Percentiles rank a stretch among this genome's conserved stretches.
phyloP scores from a whole-genome alignment of 2,113 vertebrate genomes.

The Falcunculus frontatus region DNA sequence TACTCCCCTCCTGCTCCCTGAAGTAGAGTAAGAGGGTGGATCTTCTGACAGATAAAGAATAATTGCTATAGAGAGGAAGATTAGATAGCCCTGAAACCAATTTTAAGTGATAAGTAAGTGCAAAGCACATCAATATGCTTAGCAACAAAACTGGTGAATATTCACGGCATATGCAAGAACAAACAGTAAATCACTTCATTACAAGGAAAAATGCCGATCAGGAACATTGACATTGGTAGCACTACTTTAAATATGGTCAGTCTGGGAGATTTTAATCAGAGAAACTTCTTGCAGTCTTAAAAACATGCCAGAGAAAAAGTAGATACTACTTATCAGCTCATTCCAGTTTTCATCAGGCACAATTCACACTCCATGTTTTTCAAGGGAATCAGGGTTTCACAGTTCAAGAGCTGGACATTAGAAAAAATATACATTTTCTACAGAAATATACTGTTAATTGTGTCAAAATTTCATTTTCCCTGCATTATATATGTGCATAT shows the following conservation, averaged over 20 bases:
- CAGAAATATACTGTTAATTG: background rate
- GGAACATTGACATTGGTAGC: background rate
- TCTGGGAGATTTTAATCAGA: background rate
- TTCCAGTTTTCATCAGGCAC: background rate
- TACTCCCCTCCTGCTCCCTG: background rate
- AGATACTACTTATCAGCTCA: background rate
- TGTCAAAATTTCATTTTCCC: background rate
- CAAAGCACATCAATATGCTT: background rate
- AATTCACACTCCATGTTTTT: background rate
- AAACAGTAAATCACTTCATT: background rate
- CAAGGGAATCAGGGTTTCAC: background rate
- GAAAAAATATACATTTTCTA: background rate
- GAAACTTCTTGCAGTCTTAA: background rate
- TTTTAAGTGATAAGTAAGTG: background rate
- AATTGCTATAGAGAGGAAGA: background rate
- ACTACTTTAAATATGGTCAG: background rate
- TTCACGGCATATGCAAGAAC: background rate
- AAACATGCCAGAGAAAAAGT: background rate
- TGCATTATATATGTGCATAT: background rate
- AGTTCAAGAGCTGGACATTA: background rate
- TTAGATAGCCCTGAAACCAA: background rate
- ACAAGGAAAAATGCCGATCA: background rate
- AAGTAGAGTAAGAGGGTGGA: background rate
- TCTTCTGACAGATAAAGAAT: background rate
- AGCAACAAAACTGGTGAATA: background rate